Evolutionary conservation across 2,888 invertebrate species (phyloP), one percentile per base, ranked within the genome.

Genomic region (Cactoblastis cactorum): DNA sequence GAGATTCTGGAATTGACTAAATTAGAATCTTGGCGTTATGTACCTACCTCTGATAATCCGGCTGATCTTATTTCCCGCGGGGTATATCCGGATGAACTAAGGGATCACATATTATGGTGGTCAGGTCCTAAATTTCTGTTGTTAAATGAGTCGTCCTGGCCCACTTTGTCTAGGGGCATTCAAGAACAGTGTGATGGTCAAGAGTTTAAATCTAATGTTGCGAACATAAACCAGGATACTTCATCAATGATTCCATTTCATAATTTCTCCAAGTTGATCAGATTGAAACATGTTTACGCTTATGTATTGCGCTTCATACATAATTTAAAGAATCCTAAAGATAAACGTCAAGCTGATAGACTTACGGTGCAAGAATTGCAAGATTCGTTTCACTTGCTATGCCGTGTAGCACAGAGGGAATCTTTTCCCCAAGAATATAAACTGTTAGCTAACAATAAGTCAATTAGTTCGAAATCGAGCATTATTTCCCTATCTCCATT

Each of bases 281-380:
- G n/a, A n/a, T n/a, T n/a, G n/a, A n/a, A n/a, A n/a, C n/a, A n/a
- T n/a, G n/a, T n/a, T n/a, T n/a, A n/a, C n/a, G 28, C 24, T 58
- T 8, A 60, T 57, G 59, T 64, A 59, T 62, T 18, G 12, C 0
- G 61, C 61, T 8, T 63, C 61, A 11, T 5, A 4, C 2, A 63
- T 52, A 37, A 50, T 62, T 37, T 5, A 11, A 2, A n/a, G 55
- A 18, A 11, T 14, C 12, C 24, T 5, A 8, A 24, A 24, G 14
- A 24, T 6, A 22, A 43, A 22, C 24, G 8, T 24, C 0, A 14
- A 28, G 14, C 6, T 43, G 8, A 3, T 28, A n/a, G n/a, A n/a
- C 9, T 24, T 14, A 28, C 19, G 14, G 8, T 3, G 3, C n/a
- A 24, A 24, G 28, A 43, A 24, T 28, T 12, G 6, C 11, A 14